Evolutionary conservation across 1,140 invertebrate genomes (phyloP), one percentile per base, ranked within the genome.

Genomic region (Musca vetustissima): DNA sequence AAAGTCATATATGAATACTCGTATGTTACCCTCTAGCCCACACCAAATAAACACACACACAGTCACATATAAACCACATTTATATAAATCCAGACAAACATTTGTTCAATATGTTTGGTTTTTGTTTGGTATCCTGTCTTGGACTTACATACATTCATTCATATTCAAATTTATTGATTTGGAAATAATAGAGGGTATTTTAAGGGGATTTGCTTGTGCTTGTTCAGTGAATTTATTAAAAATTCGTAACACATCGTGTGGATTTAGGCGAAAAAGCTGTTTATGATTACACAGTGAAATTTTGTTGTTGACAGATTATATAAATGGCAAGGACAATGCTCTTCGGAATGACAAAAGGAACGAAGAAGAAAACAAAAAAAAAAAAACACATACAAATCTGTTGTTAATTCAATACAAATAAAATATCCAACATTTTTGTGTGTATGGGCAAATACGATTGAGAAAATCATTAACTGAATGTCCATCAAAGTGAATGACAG

Each of bases 81-180:
- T 43, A 11, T 6, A 43, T 6, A 43, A 43, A 43, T 2, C 36
- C 36, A 43, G 36, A 43, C 36, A 43, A 43, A 43, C 11, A 13
- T 43, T 43, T 43, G 36, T 43, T 43, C 36, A 43, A 21, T 22
- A 55, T 55, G 13, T 55, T n/a, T n/a, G n/a, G n/a, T n/a, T n/a
- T n/a, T 8, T 50, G 4, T 50, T 19, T 11, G 48, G 50, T 19
- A 15, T 22, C 15, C 8, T 24, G 19, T 55, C 19, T 55, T 24
- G 52, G 21, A 14, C 11, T n/a, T n/a, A n/a, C n/a, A n/a, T n/a
- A n/a, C n/a, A n/a, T n/a, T n/a, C n/a, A 22, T 55, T 22, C 22
- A 55, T 55, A 55, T 55, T 55, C 21, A 55, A 55, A 55, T 55
- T 55, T 55, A 55, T 55, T 55, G 52, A 55, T 55, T 22, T 55